Conservation (phyloP, 1,140 invertebrate genomes). For the Pseudoatta argentina region DNA sequence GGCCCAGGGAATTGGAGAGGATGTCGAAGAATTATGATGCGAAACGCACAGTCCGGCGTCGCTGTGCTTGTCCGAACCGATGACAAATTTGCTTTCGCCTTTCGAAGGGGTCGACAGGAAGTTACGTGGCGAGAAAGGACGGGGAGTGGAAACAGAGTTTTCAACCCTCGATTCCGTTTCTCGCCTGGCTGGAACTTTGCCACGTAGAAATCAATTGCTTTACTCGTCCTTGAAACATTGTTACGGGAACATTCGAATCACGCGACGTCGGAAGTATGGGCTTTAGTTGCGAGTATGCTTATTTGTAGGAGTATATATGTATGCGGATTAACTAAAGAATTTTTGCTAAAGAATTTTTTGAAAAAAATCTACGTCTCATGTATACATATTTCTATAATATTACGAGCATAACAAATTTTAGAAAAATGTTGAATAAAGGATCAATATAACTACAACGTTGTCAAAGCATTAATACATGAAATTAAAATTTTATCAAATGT, state of each 20-base stretch:
- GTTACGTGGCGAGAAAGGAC: slow-evolving; percentile 21
- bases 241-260: slow-evolving; percentile 74
- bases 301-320: not conserved
- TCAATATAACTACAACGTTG: not conserved
- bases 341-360: not conserved
- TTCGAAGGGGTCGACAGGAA: slow-evolving; percentile 23
- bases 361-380: not conserved
- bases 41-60: slow-evolving; percentile 50
- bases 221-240: slow-evolving; percentile 69
- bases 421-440: not conserved
- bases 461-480: not conserved
- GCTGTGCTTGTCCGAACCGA: slow-evolving; percentile 62
- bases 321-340: not conserved
- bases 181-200: slow-evolving; percentile 72
- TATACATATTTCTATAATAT: not conserved
- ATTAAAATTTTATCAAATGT: not conserved
- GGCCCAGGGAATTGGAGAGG: slow-evolving; percentile 62
- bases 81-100: slow-evolving; percentile 76
- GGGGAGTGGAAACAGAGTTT: slow-evolving; percentile 49
- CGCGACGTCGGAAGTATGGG: slow-evolving; percentile 49
- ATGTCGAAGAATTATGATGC: slow-evolving; percentile 71
- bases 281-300: slow-evolving; percentile 12
- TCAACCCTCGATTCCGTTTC: slow-evolving; percentile 57
- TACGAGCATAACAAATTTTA: not conserved
- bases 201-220: slow-evolving; percentile 76